Evolutionary conservation across 2,888 invertebrate species (phyloP).

Genomic region (Anticlea derivata): DNA sequence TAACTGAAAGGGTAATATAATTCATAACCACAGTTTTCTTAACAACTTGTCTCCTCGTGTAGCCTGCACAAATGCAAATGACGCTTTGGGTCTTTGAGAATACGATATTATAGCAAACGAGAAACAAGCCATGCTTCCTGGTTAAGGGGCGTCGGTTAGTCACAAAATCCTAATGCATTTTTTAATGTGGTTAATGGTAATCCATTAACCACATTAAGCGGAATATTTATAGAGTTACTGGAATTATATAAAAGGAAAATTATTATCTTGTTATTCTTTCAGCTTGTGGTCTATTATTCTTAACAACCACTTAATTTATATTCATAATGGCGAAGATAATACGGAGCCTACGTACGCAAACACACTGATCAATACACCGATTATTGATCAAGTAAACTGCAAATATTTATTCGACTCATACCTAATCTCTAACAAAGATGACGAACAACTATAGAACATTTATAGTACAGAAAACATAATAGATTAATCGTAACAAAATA

Average conservation of each 20-base stretch:
- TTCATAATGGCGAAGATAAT: not conserved
- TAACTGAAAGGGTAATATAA: not conserved
- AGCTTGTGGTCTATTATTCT: conserved; percentile 17
- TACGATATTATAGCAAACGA: conserved; percentile 8
- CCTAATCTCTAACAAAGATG: not conserved
- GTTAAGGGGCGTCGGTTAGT: not conserved
- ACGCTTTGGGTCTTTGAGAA: not conserved
- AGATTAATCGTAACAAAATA: too few relatives aligned
- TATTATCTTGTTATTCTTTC: not conserved
- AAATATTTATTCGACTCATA: not conserved
- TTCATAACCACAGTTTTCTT: not conserved
- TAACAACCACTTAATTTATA: conserved; percentile 1
- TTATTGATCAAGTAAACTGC: conserved; percentile 8
- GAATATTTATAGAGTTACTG: conserved; percentile 3
- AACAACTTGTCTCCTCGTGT: not conserved
- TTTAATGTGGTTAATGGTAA: too few relatives aligned
- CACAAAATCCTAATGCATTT: too few relatives aligned
- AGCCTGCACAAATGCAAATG: conserved; percentile 16
- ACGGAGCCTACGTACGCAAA: not conserved
- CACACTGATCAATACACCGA: conserved; percentile 2
- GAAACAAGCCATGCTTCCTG: not conserved
- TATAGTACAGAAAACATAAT: too few relatives aligned
- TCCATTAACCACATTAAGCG: conserved; percentile 1
- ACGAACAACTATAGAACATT: too few relatives aligned
- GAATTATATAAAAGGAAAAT: not conserved